Evolutionary conservation across 2,113 vertebrate species (phyloP).

Genomic region (Trogon surrucura): DNA sequence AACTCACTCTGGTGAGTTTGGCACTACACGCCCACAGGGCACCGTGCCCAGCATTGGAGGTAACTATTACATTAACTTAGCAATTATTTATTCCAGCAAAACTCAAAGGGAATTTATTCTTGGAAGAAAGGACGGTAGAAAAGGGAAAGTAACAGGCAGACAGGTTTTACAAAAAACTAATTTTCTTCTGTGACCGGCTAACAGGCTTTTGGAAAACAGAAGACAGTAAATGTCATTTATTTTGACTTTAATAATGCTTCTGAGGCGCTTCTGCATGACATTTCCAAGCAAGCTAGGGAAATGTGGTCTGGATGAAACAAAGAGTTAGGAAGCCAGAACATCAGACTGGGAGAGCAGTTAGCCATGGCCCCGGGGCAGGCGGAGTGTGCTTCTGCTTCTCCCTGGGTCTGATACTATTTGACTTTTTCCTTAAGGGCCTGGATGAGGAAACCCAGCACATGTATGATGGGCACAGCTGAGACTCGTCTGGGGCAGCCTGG

Average conservation of each 20-base stretch:
- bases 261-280: background rate
- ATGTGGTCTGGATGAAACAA: background rate
- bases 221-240: constrained; percentile 12
- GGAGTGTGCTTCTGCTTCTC: background rate
- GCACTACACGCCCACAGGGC: background rate
- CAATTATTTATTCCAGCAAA: background rate
- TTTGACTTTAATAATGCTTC: constrained; percentile 24
- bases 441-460: background rate
- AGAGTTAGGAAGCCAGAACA: background rate
- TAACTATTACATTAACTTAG: background rate
- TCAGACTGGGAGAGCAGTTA: background rate
- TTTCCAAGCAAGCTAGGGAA: background rate
- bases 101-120: background rate
- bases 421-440: background rate
- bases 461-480: background rate
- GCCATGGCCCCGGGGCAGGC: background rate
- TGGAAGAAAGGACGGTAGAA: background rate
- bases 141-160: background rate
- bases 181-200: background rate
- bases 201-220: background rate
- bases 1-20: accelerated
- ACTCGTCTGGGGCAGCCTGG: background rate
- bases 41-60: background rate
- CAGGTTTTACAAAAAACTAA: background rate
- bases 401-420: background rate